Percentiles rank a stretch among this genome's conserved stretches.
Evolutionary conservation across 2,113 vertebrate species (phyloP).

Genomic region (Symphodus melops): DNA sequence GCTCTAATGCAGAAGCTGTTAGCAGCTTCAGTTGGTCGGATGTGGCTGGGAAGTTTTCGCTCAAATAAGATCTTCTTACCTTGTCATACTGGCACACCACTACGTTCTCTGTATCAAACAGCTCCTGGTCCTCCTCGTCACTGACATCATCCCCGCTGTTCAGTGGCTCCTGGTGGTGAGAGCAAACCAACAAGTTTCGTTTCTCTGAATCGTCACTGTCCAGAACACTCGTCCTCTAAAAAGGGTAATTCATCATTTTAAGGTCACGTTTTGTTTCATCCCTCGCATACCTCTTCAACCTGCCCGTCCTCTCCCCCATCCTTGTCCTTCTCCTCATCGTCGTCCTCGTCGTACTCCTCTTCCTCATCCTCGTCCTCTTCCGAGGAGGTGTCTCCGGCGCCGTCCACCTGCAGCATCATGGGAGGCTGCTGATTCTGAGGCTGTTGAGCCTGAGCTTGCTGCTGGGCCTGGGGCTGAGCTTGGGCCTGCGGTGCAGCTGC

Average conservation of each 20-base stretch:
- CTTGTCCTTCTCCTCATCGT: slow-evolving; percentile 98
- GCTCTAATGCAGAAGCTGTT: too few relatives aligned
- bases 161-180: slow-evolving; percentile 89
- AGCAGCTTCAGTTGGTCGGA: too few relatives aligned
- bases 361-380: slow-evolving; percentile 99
- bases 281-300: slow-evolving; percentile 91
- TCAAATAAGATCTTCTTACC: slow-evolving; percentile 77
- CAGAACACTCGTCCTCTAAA: too few relatives aligned
- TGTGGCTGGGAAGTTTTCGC: neutral
- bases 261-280: neutral
- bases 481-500: slow-evolving; percentile 60
- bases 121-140: slow-evolving; percentile 96
- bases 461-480: slow-evolving; percentile 46
- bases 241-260: too few relatives aligned
- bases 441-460: slow-evolving; percentile 83
- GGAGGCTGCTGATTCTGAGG: slow-evolving; percentile 89
- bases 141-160: slow-evolving; percentile 98
- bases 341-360: slow-evolving; percentile 97
- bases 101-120: slow-evolving; percentile 99
- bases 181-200: slow-evolving; percentile 8
- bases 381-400: slow-evolving; percentile 94
- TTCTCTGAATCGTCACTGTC: too few relatives aligned
- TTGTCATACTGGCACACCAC: slow-evolving; percentile 99
- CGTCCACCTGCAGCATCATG: slow-evolving; percentile 95
- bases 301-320: slow-evolving; percentile 96